Percentiles rank a stretch among this genome's conserved stretches.
phyloP scores from a whole-genome alignment of 1,140 invertebrate genomes.

The Hypothenemus hampei region DNA sequence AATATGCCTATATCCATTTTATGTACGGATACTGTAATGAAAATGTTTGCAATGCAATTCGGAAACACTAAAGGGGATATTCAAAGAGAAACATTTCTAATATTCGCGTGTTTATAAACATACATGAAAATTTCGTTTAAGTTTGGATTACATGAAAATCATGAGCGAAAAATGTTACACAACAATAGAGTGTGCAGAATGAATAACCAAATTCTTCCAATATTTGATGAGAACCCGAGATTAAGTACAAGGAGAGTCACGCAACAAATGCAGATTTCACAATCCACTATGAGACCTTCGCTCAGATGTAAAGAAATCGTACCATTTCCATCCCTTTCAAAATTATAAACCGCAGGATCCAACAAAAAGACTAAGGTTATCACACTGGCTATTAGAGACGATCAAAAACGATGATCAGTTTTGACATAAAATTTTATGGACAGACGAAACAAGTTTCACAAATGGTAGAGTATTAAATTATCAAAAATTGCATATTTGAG shows the following conservation, averaged over 20 bases:
- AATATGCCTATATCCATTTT: neutral
- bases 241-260: neutral
- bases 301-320: neutral
- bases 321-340: neutral
- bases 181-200: neutral
- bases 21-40: neutral
- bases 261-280: neutral
- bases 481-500: too few species aligned
- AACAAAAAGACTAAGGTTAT: neutral
- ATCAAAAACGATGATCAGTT: neutral
- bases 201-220: neutral
- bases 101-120: neutral
- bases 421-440: constrained; percentile 2
- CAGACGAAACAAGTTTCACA: neutral
- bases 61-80: neutral
- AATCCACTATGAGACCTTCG: neutral
- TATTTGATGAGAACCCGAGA: neutral
- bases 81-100: neutral
- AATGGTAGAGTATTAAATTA: neutral
- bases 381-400: neutral
- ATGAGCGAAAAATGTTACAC: neutral
- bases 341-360: neutral
- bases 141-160: neutral
- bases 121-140: too few species aligned
- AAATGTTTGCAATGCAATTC: neutral